Base-by-base conservation (phyloP, 1,140 invertebrate species). In the Drosophila guanche region DNA sequence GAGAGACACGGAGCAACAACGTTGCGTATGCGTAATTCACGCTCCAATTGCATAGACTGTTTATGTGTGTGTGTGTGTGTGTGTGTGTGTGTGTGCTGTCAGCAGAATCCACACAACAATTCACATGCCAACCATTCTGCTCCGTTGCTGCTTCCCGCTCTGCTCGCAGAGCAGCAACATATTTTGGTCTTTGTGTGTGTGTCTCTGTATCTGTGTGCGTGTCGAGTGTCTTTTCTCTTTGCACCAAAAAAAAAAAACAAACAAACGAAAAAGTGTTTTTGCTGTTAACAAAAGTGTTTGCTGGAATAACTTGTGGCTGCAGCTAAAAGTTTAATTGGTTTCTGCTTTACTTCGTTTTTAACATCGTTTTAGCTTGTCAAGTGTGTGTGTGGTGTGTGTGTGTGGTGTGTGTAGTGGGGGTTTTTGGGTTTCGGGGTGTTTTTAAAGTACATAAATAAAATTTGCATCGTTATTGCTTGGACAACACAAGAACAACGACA, bases 11-110 rank as follows among this genome's bases (percentile, higher is more conserved):
- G 66, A 75, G 75, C 16, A 69, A 71, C 67, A 83, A 88, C 83
- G 83, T 86, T 88, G 83, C 83, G 83, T 88, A 86, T 86, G 78
- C 81, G 81, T 86, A 86, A 86, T 86, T 86, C 62, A 86, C 81
- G 81, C 81, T 86, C 83, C 83, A 86, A 74, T 86, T 86, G 83
- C 78, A 77, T 86, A 55, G 77, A 53, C 76, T 80, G 54, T 56
- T 25, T 57, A 37, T 57, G 46, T 46, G 45, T 27, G 46, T 57
- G 58, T 68, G 37, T 59, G 7, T 51, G 20, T 62, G 40, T 58
- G 50, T 53, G 37, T 51, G 43, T 70, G 45, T 48, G 33, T 53
- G 47, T 40, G 37, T 68, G 63, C 63, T 69, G 70, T 79, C 56
- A 75, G 70, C 76, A 79, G 78, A 75, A 79, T 79, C 76, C 58